A percentile compares a stretch with the other conserved stretches of the same genome.
Evolutionary conservation across 2,113 vertebrate genomes (phyloP).

Genomic region (Cyanoliseus patagonus): DNA sequence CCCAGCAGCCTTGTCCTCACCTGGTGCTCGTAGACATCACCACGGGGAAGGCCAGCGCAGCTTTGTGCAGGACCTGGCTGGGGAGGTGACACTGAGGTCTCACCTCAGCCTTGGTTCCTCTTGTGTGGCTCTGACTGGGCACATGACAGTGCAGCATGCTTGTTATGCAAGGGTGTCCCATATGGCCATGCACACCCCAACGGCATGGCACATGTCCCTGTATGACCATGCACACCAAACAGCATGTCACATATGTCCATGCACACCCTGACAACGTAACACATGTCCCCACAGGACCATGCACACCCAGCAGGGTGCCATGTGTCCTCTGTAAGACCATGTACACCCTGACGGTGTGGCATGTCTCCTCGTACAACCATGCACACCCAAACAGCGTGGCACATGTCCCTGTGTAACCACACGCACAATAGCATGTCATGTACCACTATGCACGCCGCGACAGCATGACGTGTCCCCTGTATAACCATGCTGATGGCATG

Average conservation of each 20-base stretch:
- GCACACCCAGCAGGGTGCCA: not conserved
- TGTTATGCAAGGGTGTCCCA: not conserved
- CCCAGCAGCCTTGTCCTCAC: not conserved
- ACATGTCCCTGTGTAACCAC: rapidly evolving
- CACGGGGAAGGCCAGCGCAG: rapidly evolving
- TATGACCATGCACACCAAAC: not conserved
- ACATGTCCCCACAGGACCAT: not conserved
- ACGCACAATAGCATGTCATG: rapidly evolving
- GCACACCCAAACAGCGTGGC: rapidly evolving
- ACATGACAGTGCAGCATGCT: not conserved
- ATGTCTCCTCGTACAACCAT: not conserved
- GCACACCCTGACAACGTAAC: not conserved
- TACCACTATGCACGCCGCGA: rapidly evolving
- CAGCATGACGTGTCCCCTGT: rapidly evolving
- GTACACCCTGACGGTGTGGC: rapidly evolving
- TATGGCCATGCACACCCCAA: not conserved
- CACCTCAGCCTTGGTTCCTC: not conserved
- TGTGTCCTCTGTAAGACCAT: rapidly evolving
- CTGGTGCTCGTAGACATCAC: not conserved
- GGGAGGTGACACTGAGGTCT: not conserved
- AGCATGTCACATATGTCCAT: not conserved
- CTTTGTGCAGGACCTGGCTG: rapidly evolving
- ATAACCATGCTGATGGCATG: rapidly evolving
- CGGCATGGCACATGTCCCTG: not conserved
- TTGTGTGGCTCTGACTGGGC: not conserved